Percentiles rank a stretch among this genome's conserved stretches.
phyloP scores from a whole-genome alignment of 2,113 vertebrate genomes.

The Caranx ignobilis region DNA sequence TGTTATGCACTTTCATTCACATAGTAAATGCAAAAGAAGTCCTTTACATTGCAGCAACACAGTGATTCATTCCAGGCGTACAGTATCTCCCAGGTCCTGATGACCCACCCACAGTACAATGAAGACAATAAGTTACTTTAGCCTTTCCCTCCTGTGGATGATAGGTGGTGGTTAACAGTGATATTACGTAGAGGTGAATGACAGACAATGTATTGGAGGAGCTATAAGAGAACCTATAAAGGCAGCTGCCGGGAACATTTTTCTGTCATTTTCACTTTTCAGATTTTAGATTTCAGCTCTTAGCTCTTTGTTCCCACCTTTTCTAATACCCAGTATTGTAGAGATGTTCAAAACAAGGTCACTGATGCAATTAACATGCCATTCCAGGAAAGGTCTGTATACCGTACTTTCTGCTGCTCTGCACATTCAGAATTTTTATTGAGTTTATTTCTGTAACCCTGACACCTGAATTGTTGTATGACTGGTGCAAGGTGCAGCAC shows the following conservation, averaged over 20 bases:
- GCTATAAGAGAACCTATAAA: conserved; percentile 12
- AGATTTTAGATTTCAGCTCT: conserved; percentile 15
- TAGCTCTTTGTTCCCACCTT: conserved; percentile 12
- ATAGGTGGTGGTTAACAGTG: conserved; percentile 2
- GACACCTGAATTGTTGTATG: conserved; percentile 8
- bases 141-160: background rate
- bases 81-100: conserved; percentile 8
- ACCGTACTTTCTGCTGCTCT: background rate
- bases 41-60: conserved; percentile 11
- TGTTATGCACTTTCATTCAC: background rate
- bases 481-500: background rate
- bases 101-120: conserved; percentile 16
- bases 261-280: conserved; percentile 3
- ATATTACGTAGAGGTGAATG: conserved; percentile 8
- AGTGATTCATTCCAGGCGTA: conserved; percentile 26
- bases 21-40: conserved; percentile 7
- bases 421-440: background rate
- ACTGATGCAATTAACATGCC: conserved; percentile 44
- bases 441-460: background rate
- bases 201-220: conserved; percentile 2
- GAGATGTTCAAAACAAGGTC: conserved; percentile 46
- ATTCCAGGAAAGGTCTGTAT: conserved; percentile 29
- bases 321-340: background rate
- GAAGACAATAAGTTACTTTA: conserved; percentile 19
- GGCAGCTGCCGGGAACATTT: conserved; percentile 10